Evolutionary conservation across 2,797 vertebrate species (phyloP).

Genomic region (Myotis vivesi): DNA sequence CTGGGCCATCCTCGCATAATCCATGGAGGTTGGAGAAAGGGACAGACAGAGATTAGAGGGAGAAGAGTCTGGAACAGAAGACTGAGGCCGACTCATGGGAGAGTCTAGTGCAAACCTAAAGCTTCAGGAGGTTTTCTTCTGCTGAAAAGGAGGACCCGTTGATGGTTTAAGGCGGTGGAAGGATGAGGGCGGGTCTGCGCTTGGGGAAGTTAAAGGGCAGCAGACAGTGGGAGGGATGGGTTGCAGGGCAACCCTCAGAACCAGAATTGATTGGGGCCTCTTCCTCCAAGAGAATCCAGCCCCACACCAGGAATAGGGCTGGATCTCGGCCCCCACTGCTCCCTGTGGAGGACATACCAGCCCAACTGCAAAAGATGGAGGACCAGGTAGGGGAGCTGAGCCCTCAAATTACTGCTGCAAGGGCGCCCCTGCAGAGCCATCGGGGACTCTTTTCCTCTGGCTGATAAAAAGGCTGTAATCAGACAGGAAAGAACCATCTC

Average conservation of each 20-base stretch:
- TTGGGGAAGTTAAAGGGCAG: not conserved
- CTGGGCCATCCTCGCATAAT: not conserved
- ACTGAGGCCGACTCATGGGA: not conserved
- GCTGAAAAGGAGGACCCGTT: not conserved
- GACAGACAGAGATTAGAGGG: not conserved
- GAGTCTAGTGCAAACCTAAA: not conserved
- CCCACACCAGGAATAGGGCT: rapidly evolving
- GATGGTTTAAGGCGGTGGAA: not conserved
- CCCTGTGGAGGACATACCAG: not conserved
- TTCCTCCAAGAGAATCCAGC: not conserved
- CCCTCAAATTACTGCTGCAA: not conserved
- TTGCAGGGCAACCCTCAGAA: not conserved
- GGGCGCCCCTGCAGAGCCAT: not conserved
- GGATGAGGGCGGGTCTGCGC: rapidly evolving
- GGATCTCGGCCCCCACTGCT: not conserved
- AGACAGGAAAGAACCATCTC: not conserved
- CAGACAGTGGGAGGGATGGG: rapidly evolving
- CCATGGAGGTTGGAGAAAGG: not conserved
- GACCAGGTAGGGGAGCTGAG: not conserved
- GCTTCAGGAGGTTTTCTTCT: not conserved
- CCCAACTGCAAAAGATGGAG: too few species aligned
- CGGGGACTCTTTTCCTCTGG: not conserved
- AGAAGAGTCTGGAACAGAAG: not conserved
- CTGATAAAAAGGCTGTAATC: not conserved
- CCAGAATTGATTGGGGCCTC: not conserved